Base-by-base conservation (phyloP, 1,140 invertebrate genomes). In the Grapholita molesta region DNA sequence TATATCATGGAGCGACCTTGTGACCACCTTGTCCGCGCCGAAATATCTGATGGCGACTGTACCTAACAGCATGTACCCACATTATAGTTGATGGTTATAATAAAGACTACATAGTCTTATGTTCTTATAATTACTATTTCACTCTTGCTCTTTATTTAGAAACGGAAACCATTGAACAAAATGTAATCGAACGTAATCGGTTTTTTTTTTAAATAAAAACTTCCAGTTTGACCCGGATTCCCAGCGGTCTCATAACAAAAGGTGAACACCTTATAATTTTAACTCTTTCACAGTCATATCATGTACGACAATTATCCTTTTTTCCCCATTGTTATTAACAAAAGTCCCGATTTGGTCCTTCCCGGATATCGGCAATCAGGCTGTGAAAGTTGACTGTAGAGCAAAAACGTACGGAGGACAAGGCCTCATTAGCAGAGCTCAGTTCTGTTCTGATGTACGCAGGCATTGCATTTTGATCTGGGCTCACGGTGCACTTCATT, bases 281-380 rank as follows among this genome's bases (percentile, higher is more conserved):
- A 73, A 65, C 57, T 68, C 75, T 75, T 79, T 82, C 78, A 76
- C 77, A 88, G 76, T 79, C 81, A 75, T 76, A 84, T 85, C 70
- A 82, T 83, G 72, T 71, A 65, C 70, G 73, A 83, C 85, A 88
- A 89, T 91, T 89, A 91, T 83, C 66, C 77, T 87, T 88, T 90
- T 88, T 90, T 79, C 73, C 64, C 55, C 73, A 75, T 85, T 83
- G 78, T 89, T 82, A 82, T 77, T 83, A 80, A 79, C 77, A 73
- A 76, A 78, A 75, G 70, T 80, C 70, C 76, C 72, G 80, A 80
- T 76, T 84, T 77, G 79, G 70, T 78, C 69, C 85, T 85, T 88
- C 82, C 88, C 88, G 88, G 88, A 90, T 88, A 90, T 90, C 83
- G 79, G 72, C 78, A 83, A 90, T 90, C 86, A 86, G 66, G 65